Percentiles rank a stretch among this genome's conserved stretches.
Evolutionary conservation across 2,113 vertebrate genomes (phyloP).

Genomic region (Platysteira castanea): DNA sequence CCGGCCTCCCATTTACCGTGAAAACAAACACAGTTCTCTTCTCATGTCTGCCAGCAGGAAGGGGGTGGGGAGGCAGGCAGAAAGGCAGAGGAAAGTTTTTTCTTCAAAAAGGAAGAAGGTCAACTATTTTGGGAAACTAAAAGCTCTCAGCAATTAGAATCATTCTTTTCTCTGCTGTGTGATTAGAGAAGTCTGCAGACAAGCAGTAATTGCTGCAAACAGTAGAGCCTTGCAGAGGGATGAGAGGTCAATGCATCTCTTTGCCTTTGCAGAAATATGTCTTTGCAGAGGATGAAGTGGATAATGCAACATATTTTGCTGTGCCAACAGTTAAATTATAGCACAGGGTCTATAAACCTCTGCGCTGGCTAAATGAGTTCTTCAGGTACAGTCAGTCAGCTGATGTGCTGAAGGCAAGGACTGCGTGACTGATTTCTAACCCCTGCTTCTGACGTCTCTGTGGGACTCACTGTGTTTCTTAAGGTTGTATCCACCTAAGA

Average conservation of each 20-base stretch:
- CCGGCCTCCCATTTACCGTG: not conserved
- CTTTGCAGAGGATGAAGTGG: not conserved
- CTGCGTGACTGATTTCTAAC: not conserved
- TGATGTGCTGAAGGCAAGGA: not conserved
- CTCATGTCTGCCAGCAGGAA: conserved; percentile 44
- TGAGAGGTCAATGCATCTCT: not conserved
- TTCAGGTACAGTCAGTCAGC: not conserved
- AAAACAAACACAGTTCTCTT: conserved; percentile 51
- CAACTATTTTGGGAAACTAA: conserved; percentile 58
- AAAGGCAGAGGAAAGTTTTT: conserved; percentile 29
- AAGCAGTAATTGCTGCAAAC: not conserved
- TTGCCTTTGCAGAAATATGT: not conserved
- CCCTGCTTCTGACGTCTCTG: not conserved
- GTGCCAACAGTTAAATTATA: not conserved
- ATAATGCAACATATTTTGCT: not conserved
- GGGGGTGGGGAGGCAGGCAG: not conserved
- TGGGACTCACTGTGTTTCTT: not conserved
- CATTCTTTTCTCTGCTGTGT: conserved; percentile 33
- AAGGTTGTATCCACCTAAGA: not conserved
- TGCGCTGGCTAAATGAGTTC: not conserved
- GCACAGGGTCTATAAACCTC: not conserved
- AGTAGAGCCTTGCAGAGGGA: not conserved
- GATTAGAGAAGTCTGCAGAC: conserved; percentile 34
- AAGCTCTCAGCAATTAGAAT: conserved; percentile 40
- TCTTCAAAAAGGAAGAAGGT: conserved; percentile 36